Conservation (phyloP, 2,113 vertebrate species). For the Grammomys surdaster region DNA sequence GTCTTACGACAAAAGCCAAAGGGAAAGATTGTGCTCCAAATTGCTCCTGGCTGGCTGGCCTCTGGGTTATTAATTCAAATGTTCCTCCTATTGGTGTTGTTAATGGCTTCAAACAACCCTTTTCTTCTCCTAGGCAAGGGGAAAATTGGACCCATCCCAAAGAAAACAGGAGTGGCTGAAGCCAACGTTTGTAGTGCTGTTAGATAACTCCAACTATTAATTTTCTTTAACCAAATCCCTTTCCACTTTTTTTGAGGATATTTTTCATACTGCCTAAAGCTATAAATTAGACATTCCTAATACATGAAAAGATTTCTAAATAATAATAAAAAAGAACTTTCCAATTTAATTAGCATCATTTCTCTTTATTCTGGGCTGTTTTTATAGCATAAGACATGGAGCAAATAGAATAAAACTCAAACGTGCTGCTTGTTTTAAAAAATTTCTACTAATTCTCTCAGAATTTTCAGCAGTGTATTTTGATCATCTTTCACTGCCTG, state of each 20-base stretch:
- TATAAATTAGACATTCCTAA: slow-evolving; percentile 62
- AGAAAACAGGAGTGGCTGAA: slow-evolving; percentile 81
- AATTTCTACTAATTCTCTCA: not conserved
- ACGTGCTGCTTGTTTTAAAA: not conserved
- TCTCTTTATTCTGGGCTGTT: slow-evolving; percentile 42
- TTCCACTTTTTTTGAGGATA: slow-evolving; percentile 76
- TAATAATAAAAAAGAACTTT: slow-evolving; percentile 60
- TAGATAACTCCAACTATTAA: slow-evolving; percentile 81
- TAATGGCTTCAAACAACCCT: slow-evolving; percentile 83
- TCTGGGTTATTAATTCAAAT: slow-evolving; percentile 82
- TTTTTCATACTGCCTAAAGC: slow-evolving; percentile 68
- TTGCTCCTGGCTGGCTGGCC: slow-evolving; percentile 81
- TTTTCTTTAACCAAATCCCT: slow-evolving; percentile 76
- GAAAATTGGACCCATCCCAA: slow-evolving; percentile 77
- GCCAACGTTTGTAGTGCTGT: slow-evolving; percentile 77
- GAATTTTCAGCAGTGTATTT: not conserved
- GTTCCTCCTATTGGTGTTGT: slow-evolving; percentile 79
- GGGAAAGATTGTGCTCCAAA: slow-evolving; percentile 80
- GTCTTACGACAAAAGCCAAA: slow-evolving; percentile 76
- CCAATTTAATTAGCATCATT: slow-evolving; percentile 39
- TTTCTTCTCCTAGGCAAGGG: slow-evolving; percentile 78
- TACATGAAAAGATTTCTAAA: slow-evolving; percentile 48
- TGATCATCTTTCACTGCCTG: not conserved
- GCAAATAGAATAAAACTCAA: not conserved
- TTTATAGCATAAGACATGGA: not conserved